Evolutionary conservation across 2,888 invertebrate genomes (phyloP).

Genomic region (Cephalotes varians): DNA sequence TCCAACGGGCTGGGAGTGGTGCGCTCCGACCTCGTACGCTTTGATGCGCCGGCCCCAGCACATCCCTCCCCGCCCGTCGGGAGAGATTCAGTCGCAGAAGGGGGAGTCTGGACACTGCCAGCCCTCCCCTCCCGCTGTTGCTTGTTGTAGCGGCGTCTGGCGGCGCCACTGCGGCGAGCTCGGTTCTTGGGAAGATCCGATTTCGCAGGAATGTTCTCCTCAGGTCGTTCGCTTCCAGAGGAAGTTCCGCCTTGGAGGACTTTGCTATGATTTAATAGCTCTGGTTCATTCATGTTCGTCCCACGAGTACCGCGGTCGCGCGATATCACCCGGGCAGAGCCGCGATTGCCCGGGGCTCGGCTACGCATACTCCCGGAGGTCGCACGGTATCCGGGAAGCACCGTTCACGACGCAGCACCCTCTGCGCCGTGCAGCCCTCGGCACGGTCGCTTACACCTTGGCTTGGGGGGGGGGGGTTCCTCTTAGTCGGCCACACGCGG

Average conservation of each 20-base stretch:
- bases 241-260: neutral
- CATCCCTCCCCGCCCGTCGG: neutral
- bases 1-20: neutral
- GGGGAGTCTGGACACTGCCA: neutral
- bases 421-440: slow-evolving; percentile 9
- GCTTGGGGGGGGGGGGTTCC: slow-evolving; percentile 26
- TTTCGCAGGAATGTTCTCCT: neutral
- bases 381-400: slow-evolving; percentile 9
- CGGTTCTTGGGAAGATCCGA: neutral
- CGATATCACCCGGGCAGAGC: neutral
- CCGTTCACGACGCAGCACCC: slow-evolving; percentile 13
- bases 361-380: slow-evolving; percentile 7
- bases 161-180: neutral
- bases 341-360: neutral
- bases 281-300: too few species aligned
- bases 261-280: too few species aligned
- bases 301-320: slow-evolving; percentile 4
- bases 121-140: neutral
- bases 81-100: too few species aligned
- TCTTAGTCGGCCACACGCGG: neutral
- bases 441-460: slow-evolving; percentile 28
- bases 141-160: neutral
- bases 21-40: too few species aligned
- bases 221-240: neutral
- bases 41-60: neutral